A percentile compares a stretch with the other conserved stretches of the same genome.
These are phyloP conservation scores for Hofmannophila pseudospretella DNA, from an alignment of 2,888 invertebrate species.

Conservation along the genomic window DNA sequence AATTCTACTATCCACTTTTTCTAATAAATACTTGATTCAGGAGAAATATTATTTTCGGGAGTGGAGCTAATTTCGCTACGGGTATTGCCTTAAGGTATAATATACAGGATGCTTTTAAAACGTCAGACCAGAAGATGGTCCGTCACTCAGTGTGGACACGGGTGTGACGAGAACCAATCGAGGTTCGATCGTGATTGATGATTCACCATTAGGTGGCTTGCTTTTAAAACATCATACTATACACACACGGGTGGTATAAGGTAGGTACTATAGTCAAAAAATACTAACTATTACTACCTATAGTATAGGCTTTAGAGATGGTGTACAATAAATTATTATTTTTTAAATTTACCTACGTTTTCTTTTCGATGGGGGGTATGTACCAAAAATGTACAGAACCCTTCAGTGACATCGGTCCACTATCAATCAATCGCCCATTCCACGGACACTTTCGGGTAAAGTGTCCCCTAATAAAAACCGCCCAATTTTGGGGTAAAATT, in stretches of 20 bases:
- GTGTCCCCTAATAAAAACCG: conserved; percentile 35
- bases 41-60: too few species aligned
- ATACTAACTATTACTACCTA: too few species aligned
- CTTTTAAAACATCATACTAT: conserved; percentile 6
- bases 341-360: too few species aligned
- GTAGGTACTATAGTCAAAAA: too few species aligned
- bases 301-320: too few species aligned
- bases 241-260: too few species aligned
- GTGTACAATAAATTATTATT: too few species aligned
- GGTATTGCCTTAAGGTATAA: too few species aligned
- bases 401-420: conserved; percentile 10
- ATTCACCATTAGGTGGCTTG: conserved; percentile 5
- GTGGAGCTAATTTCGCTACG: too few species aligned
- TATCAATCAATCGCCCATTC: conserved; percentile 46
- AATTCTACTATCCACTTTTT: too few species aligned
- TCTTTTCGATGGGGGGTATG: too few species aligned
- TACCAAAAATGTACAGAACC: background rate
- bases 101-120: background rate
- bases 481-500: conserved; percentile 25
- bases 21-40: too few species aligned
- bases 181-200: conserved; percentile 10
- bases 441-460: conserved; percentile 33
- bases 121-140: conserved; percentile 1
- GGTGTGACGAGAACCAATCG: conserved; percentile 6
- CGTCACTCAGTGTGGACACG: conserved; percentile 4